phyloP scores from a whole-genome alignment of 2,113 vertebrate genomes.

The Pogonocichla stellata region DNA sequence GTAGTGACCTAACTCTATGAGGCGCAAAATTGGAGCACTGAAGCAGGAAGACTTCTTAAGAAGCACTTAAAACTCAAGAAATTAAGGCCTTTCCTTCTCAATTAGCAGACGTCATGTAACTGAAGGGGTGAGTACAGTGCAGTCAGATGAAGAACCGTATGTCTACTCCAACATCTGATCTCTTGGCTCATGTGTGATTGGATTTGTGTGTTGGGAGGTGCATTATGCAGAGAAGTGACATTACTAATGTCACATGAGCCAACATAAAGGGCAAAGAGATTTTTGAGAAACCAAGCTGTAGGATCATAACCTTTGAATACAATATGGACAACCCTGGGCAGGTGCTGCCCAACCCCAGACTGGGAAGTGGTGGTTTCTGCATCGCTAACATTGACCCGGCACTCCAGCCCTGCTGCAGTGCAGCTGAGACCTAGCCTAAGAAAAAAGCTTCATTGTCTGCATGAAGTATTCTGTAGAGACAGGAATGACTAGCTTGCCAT shows the following conservation, averaged over 20 bases:
- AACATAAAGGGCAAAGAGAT: neutral
- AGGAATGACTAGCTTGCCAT: accelerated
- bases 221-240: neutral
- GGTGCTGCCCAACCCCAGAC: neutral
- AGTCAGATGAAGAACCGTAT: neutral
- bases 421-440: neutral
- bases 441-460: neutral
- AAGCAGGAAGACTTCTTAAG: neutral
- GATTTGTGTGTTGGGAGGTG: neutral
- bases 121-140: neutral
- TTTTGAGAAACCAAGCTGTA: neutral
- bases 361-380: neutral
- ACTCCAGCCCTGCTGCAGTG: neutral
- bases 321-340: neutral
- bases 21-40: neutral
- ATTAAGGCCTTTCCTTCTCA: neutral
- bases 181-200: neutral
- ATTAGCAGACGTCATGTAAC: neutral
- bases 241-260: neutral
- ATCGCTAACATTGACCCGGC: neutral
- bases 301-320: neutral
- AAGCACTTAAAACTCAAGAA: neutral
- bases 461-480: neutral
- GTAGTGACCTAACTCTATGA: neutral
- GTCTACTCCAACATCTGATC: neutral